These are phyloP conservation scores for Anomalospiza imberbis DNA, from an alignment of 2,797 vertebrate species.

Conservation along the genomic window DNA sequence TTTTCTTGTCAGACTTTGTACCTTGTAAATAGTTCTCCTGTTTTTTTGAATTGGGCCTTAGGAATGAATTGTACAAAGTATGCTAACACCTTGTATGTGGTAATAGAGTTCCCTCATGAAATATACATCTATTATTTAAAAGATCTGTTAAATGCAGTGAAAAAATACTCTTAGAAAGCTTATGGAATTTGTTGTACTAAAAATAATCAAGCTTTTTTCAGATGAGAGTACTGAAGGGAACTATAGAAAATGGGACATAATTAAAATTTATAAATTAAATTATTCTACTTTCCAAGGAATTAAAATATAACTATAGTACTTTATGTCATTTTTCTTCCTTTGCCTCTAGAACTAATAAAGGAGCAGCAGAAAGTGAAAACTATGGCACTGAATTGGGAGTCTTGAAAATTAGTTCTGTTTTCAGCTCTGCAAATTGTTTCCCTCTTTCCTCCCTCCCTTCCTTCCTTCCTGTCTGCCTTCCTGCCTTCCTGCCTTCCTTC, in stretches of 20 bases:
- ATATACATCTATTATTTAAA: neutral
- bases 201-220: neutral
- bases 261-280: conserved; percentile 7
- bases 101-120: neutral
- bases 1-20: neutral
- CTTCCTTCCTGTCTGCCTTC: no score
- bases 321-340: neutral
- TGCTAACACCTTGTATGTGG: neutral
- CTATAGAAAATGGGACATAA: neutral
- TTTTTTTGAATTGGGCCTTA: neutral
- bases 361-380: neutral
- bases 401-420: neutral
- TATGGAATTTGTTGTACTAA: neutral
- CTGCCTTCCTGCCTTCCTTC: neutral
- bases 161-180: neutral
- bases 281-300: neutral
- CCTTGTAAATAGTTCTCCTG: neutral
- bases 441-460: neutral
- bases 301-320: neutral
- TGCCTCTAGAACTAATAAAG: neutral
- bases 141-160: neutral
- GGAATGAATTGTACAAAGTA: neutral
- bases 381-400: neutral
- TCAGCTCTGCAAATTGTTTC: neutral
- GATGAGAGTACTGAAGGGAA: neutral